These are phyloP conservation scores for Drosophila prolongata DNA, from an alignment of 2,888 invertebrate genomes.

Conservation along the genomic window DNA sequence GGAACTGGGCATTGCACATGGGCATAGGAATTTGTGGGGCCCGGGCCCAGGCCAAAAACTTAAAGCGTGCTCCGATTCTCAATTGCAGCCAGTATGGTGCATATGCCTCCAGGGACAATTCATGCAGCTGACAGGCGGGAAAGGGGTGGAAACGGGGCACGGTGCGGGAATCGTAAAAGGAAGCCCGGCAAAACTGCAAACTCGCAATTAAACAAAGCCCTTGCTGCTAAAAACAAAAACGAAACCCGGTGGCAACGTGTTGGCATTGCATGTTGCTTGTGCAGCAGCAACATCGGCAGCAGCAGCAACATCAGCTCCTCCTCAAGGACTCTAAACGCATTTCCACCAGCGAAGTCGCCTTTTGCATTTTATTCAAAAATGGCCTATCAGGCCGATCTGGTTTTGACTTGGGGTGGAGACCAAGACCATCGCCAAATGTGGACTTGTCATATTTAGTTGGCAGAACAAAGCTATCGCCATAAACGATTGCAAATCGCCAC, in stretches of 20 bases:
- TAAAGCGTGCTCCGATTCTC: conserved; percentile 78
- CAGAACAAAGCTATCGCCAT: conserved; percentile 69
- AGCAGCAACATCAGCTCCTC: conserved; percentile 9
- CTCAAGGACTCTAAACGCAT: conserved; percentile 73
- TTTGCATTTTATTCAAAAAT: conserved; percentile 71
- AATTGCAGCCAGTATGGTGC: conserved; percentile 66
- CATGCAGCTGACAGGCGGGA: conserved; percentile 47
- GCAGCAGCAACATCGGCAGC: conserved; percentile 16
- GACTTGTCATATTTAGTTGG: conserved; percentile 73
- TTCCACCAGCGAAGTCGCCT: conserved; percentile 61
- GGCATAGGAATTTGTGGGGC: conserved; percentile 64
- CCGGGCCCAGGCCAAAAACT: conserved; percentile 49
- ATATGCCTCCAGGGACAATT: conserved; percentile 76
- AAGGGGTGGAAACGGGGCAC: neutral
- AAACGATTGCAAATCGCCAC: conserved; percentile 60
- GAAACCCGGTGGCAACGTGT: conserved; percentile 28
- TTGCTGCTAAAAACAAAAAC: conserved; percentile 51
- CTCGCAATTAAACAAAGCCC: conserved; percentile 77
- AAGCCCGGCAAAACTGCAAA: conserved; percentile 50
- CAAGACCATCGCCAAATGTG: conserved; percentile 56
- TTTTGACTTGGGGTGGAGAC: conserved; percentile 9
- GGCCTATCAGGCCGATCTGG: conserved; percentile 62
- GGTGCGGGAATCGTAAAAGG: conserved; percentile 36
- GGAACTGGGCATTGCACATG: conserved; percentile 55
- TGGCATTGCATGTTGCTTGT: conserved; percentile 37